Conservation (phyloP, 2,797 vertebrate species). For the Labeo calbasu region DNA sequence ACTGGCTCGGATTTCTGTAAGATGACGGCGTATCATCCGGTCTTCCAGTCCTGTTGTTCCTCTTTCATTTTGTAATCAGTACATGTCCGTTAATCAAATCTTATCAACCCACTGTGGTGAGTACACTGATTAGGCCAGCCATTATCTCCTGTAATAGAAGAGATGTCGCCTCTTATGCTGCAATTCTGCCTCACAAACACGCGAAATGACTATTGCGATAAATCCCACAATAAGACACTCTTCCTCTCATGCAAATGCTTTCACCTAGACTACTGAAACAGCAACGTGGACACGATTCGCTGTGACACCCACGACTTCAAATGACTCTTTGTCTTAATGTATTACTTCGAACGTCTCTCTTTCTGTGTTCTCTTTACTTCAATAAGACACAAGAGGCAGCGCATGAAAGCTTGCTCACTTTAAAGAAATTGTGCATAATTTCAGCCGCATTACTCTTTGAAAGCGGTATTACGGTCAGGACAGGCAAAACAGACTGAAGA, state of each 20-base stretch:
- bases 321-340: not conserved
- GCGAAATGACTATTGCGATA: conserved; percentile 40
- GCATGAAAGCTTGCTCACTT: conserved; percentile 21
- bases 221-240: conserved; percentile 37
- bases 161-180: conserved; percentile 48
- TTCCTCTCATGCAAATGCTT: conserved; percentile 55
- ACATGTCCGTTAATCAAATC: conserved; percentile 67
- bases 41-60: conserved; percentile 41
- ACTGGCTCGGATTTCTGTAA: conserved; percentile 19
- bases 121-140: conserved; percentile 49
- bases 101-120: conserved; percentile 67
- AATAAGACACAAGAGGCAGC: conserved; percentile 4
- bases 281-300: not conserved
- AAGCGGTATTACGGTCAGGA: not conserved
- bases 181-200: conserved; percentile 40
- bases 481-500: not conserved
- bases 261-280: conserved; percentile 13
- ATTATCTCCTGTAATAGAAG: conserved; percentile 55
- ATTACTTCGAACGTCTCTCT: conserved; percentile 12
- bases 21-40: conserved; percentile 15
- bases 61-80: conserved; percentile 61
- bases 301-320: conserved; percentile 14
- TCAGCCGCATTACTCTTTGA: conserved; percentile 17
- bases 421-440: conserved; percentile 15
- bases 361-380: conserved; percentile 1